phyloP scores from a whole-genome alignment of 2,797 vertebrate genomes.

The Monodelphis domestica region DNA sequence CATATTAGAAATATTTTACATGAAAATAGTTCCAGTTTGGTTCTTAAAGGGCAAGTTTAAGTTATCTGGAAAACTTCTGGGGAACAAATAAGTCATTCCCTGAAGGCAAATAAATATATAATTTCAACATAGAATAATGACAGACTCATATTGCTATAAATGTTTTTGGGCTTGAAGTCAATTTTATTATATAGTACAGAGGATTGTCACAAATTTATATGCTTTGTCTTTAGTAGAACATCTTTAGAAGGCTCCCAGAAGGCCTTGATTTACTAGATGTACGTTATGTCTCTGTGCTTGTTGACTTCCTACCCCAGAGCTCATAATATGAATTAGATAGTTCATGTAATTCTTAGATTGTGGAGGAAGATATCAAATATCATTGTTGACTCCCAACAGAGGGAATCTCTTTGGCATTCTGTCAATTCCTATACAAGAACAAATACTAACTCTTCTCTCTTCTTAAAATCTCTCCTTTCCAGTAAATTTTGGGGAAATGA shows the following conservation, averaged over 20 bases:
- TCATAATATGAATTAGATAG: neutral
- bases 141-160: neutral
- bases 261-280: neutral
- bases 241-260: slow-evolving; percentile 17
- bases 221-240: slow-evolving; percentile 36
- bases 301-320: slow-evolving; percentile 14
- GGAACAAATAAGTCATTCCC: too few species aligned
- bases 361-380: slow-evolving; percentile 35
- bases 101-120: neutral
- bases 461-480: slow-evolving; percentile 36
- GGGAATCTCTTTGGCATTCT: slow-evolving; percentile 34
- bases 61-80: too few species aligned
- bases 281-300: slow-evolving; percentile 21
- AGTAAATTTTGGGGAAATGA: neutral
- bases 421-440: slow-evolving; percentile 22
- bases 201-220: slow-evolving; percentile 2
- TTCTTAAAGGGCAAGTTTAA: too few species aligned
- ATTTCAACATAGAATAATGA: neutral
- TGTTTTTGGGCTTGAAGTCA: neutral
- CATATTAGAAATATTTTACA: too few species aligned
- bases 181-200: neutral
- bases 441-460: slow-evolving; percentile 40
- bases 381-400: neutral
- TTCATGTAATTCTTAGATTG: neutral
- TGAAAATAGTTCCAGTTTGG: too few species aligned